Evolutionary conservation across 92 coral and sea anemone genomes (phyloP).

Genomic region (Epizoanthus fatuus): DNA sequence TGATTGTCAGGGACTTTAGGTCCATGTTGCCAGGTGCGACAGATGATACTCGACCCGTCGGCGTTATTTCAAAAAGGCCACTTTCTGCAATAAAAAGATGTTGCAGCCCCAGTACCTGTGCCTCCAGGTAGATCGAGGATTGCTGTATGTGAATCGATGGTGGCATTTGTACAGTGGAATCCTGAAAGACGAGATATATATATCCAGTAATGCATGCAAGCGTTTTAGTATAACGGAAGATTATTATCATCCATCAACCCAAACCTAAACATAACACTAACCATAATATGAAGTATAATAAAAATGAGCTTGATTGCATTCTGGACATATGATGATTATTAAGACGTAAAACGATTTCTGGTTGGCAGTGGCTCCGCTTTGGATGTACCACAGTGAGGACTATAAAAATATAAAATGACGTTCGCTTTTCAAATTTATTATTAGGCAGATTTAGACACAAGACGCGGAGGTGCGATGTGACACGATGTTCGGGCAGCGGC

Average conservation of each 20-base stretch:
- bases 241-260: not conserved
- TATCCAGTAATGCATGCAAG: not conserved
- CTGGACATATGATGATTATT: no score
- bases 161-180: conserved; percentile 53
- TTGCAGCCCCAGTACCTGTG: conserved; percentile 49
- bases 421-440: no score
- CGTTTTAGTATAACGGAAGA: not conserved
- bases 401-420: no score
- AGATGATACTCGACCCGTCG: conserved; percentile 61
- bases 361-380: no score
- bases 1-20: conserved; percentile 62
- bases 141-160: conserved; percentile 43
- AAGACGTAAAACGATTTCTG: no score
- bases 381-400: no score
- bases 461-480: no score
- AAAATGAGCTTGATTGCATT: no score
- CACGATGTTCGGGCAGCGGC: no score
- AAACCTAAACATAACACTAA: not conserved
- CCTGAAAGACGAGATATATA: conserved; percentile 12
- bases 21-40: conserved; percentile 41
- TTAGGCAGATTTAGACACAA: no score
- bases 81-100: conserved; percentile 59
- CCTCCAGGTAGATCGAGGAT: conserved; percentile 50
- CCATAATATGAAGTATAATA: no score
- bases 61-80: conserved; percentile 66